Conservation (phyloP, 2,113 vertebrate genomes). For the Paraplagusia blochii region DNA sequence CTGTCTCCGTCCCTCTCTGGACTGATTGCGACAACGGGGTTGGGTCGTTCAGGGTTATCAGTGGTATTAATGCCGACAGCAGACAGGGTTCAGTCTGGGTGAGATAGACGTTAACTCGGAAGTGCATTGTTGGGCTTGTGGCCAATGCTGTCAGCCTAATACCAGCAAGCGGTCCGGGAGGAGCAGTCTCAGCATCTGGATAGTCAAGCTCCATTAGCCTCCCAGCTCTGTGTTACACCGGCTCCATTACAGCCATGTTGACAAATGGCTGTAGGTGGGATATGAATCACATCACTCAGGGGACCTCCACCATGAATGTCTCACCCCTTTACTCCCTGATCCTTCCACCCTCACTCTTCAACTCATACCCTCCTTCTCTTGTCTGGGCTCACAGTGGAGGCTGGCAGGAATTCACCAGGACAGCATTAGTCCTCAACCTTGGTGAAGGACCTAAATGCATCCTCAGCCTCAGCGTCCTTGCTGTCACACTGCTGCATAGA, state of each 20-base stretch:
- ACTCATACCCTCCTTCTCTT: slow-evolving; percentile 6
- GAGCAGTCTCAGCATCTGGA: slow-evolving; percentile 68
- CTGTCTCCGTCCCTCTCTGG: not conserved
- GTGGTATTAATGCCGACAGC: slow-evolving; percentile 41
- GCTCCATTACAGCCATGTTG: slow-evolving; percentile 62
- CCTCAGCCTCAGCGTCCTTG: slow-evolving; percentile 54
- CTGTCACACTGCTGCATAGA: slow-evolving; percentile 56
- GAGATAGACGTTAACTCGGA: slow-evolving; percentile 52
- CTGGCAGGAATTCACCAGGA: slow-evolving; percentile 43
- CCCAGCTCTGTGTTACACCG: slow-evolving; percentile 57
- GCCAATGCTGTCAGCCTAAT: slow-evolving; percentile 61
- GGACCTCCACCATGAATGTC: slow-evolving; percentile 56
- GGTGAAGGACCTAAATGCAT: slow-evolving; percentile 60
- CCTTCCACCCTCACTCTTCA: slow-evolving; percentile 5
- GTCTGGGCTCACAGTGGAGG: slow-evolving; percentile 33
- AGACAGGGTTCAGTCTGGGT: slow-evolving; percentile 33
- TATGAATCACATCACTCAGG: slow-evolving; percentile 63
- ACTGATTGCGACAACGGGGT: not conserved
- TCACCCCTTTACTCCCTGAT: slow-evolving; percentile 33
- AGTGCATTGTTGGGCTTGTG: slow-evolving; percentile 46
- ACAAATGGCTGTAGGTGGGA: slow-evolving; percentile 67
- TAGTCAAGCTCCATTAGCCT: slow-evolving; percentile 74
- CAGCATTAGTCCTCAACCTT: slow-evolving; percentile 64
- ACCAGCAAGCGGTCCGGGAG: slow-evolving; percentile 46
- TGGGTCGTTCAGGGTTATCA: slow-evolving; percentile 34